Conservation (phyloP, 1,140 invertebrate genomes). For the Chironomus striatipennis region DNA sequence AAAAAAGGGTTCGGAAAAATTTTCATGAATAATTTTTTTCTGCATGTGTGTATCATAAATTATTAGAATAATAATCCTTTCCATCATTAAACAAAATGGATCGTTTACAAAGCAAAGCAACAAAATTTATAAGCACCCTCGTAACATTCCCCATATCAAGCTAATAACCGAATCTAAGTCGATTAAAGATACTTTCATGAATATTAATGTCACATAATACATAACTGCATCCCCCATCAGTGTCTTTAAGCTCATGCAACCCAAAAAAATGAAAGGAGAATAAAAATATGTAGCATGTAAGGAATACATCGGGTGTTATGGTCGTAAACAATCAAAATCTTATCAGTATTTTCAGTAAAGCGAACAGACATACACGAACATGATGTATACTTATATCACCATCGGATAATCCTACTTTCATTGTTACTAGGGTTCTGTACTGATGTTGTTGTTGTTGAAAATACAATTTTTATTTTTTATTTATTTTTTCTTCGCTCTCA, state of each 20-base stretch:
- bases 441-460: not conserved
- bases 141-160: not conserved
- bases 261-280: not conserved
- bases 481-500: too few species aligned
- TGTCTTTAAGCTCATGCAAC: not conserved
- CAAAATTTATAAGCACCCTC: too few species aligned
- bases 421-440: not conserved
- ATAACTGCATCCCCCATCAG: not conserved
- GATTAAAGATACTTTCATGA: slow-evolving; percentile 5
- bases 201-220: slow-evolving; percentile 9
- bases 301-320: slow-evolving; percentile 2
- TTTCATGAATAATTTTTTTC: too few species aligned
- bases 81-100: too few species aligned
- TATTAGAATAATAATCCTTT: too few species aligned
- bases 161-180: not conserved
- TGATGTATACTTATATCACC: not conserved
- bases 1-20: too few species aligned
- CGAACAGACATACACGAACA: not conserved
- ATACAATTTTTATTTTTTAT: not conserved
- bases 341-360: not conserved
- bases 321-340: slow-evolving; percentile 24
- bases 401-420: slow-evolving; percentile 6
- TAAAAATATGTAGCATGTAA: not conserved
- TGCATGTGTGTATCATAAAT: too few species aligned
- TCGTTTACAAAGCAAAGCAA: too few species aligned